Base-by-base conservation (phyloP, 2,888 invertebrate genomes). In the Crioceris asparagi region DNA sequence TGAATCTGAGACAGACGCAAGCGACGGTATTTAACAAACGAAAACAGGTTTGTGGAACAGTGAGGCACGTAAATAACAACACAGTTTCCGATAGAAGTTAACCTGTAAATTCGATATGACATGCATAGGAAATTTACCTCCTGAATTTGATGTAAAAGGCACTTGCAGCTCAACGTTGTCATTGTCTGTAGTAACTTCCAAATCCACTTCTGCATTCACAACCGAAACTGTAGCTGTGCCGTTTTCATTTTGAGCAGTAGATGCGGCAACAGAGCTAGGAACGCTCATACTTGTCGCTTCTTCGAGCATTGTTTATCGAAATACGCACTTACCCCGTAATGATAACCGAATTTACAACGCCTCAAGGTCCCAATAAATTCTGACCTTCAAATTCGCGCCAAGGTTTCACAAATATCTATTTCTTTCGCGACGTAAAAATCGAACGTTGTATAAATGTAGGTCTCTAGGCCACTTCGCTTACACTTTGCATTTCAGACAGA, bases 401-500 rank as follows among this genome's bases (percentile, higher is more conserved):
- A 62, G 60, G 64, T 64, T 65, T 59, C 62, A 61, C 62, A 57
- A 62, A 63, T 61, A 58, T 61, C 61, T 60, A 59, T 60, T 62
- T 62, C 66, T 64, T 67, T 67, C 61, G 61, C 60, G 59, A 62
- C 63, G 60, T 65, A 67, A 66, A 66, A 71, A 69, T 72, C 62
- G 72, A 73, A 74, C 72, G 70, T 73, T 74, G 71, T 71, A 70
- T 69, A 71, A 80, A 83, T 81, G 79, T 83, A 82, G 83, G 83
- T 83, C 81, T 82, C 75, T 83, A 80, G 83, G 83, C 79, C 83
- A 83, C 80, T 80, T 78, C 78, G 78, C 79, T 79, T 80, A 79
- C 78, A 79, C 79, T 77, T 75, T 77, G 75, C 78, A 78, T 75
- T 75, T 75, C 72, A 73, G 75, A 75, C 75, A 74, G 75, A 76